These are phyloP conservation scores for Diglossa cyanea DNA, from an alignment of 2,797 vertebrate genomes.

Conservation along the genomic window DNA sequence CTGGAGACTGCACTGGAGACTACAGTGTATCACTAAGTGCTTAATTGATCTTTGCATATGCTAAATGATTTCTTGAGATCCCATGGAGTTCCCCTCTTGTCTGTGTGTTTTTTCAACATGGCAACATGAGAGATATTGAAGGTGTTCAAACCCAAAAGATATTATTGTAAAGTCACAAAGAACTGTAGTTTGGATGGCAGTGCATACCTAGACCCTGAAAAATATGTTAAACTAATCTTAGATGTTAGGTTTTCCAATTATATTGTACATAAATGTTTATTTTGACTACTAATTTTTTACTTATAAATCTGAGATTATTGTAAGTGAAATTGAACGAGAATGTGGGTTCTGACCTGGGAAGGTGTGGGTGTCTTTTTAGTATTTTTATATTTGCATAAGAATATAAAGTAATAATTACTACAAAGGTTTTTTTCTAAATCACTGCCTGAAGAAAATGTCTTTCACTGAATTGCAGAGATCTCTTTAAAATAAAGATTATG, in stretches of 20 bases:
- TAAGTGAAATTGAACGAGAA: not conserved
- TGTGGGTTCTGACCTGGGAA: not conserved
- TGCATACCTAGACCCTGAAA: not conserved
- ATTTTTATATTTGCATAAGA: constrained; percentile 8
- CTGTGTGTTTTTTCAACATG: not conserved
- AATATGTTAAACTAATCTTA: not conserved
- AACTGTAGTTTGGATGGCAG: not conserved
- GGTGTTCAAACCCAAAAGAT: not conserved
- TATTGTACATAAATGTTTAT: not conserved
- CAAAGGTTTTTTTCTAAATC: not conserved
- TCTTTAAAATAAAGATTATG: not conserved
- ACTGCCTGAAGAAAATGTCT: not conserved
- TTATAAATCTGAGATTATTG: not conserved
- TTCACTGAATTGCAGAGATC: not conserved
- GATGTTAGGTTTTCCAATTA: not conserved
- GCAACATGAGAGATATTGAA: not conserved
- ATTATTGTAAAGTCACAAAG: not conserved
- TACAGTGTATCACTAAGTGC: not conserved
- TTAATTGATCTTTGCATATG: not conserved
- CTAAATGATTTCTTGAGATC: not conserved
- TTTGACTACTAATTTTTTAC: not conserved
- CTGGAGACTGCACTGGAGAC: not conserved
- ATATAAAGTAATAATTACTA: not conserved
- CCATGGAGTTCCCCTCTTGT: not conserved
- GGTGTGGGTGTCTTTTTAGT: not conserved